phyloP scores from a whole-genome alignment of 2,888 invertebrate species.

The Agelastica alni region DNA sequence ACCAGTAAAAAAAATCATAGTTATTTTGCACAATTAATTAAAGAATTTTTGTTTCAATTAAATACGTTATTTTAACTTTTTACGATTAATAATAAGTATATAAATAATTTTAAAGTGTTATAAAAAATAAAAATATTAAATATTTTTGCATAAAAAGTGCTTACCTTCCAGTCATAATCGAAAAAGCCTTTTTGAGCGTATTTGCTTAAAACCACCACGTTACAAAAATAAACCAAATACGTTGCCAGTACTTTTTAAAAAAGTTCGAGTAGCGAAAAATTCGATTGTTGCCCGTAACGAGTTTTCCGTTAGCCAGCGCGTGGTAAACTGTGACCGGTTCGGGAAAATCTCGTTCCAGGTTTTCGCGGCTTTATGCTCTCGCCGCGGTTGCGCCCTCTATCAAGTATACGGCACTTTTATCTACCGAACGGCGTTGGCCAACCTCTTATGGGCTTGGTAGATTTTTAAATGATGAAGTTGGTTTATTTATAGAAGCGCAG shows the following conservation, averaged over 20 bases:
- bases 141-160: neutral
- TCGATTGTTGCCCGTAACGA: constrained; percentile 7
- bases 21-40: too few relatives aligned
- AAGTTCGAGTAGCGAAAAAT: neutral
- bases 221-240: too few relatives aligned
- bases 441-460: constrained; percentile 21
- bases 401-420: constrained; percentile 21
- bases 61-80: too few relatives aligned
- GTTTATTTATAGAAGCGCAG: constrained; percentile 28
- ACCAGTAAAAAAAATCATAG: too few relatives aligned
- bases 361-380: constrained; percentile 42
- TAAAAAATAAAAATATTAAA: too few relatives aligned
- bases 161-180: too few relatives aligned
- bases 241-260: neutral
- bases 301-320: constrained; percentile 36
- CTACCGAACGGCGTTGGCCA: constrained; percentile 8
- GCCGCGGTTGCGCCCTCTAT: constrained; percentile 39
- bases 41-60: too few relatives aligned
- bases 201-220: too few relatives aligned
- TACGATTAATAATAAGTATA: too few relatives aligned
- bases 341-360: constrained; percentile 35
- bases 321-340: constrained; percentile 38
- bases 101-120: too few relatives aligned
- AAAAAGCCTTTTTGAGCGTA: too few relatives aligned
- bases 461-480: constrained; percentile 28